These are phyloP conservation scores for Folsomia manolachei DNA, from an alignment of 2,888 invertebrate genomes.

Conservation along the genomic window DNA sequence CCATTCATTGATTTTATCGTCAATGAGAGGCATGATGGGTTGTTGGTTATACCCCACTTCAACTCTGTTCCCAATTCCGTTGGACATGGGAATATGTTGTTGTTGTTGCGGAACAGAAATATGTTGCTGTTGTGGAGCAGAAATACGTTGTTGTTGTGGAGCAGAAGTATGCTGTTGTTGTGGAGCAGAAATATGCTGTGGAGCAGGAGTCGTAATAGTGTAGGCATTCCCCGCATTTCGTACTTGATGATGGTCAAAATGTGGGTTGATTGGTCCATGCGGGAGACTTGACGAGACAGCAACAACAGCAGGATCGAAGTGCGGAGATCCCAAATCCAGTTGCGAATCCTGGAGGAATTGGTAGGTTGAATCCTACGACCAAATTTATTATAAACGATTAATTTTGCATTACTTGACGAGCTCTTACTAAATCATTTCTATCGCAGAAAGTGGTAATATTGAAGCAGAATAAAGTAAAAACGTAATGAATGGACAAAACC, in stretches of 20 bases:
- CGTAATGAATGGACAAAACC: background rate
- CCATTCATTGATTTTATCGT: constrained; percentile 12
- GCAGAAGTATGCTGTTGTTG: background rate
- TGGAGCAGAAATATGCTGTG: background rate
- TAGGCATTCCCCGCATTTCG: constrained; percentile 8
- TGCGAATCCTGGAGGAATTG: constrained; percentile 75
- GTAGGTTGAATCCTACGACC: constrained; percentile 39
- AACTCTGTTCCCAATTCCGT: background rate
- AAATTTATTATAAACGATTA: too few species aligned
- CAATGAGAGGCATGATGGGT: constrained; percentile 1
- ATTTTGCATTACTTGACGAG: too few species aligned
- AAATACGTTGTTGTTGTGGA: background rate
- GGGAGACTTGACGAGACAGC: constrained; percentile 48
- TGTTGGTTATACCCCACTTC: background rate
- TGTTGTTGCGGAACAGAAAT: background rate
- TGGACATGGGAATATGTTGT: background rate
- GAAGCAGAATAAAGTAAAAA: too few species aligned
- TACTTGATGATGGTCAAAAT: background rate
- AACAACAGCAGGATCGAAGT: constrained; percentile 57
- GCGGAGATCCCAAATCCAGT: constrained; percentile 67
- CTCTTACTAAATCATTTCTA: too few species aligned
- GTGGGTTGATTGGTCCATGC: constrained; percentile 25
- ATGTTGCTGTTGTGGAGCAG: background rate
- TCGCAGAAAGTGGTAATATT: too few species aligned
- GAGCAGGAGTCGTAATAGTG: background rate